These are phyloP conservation scores for Parthenolecanium corni DNA, from an alignment of 2,888 invertebrate species.

Conservation along the genomic window DNA sequence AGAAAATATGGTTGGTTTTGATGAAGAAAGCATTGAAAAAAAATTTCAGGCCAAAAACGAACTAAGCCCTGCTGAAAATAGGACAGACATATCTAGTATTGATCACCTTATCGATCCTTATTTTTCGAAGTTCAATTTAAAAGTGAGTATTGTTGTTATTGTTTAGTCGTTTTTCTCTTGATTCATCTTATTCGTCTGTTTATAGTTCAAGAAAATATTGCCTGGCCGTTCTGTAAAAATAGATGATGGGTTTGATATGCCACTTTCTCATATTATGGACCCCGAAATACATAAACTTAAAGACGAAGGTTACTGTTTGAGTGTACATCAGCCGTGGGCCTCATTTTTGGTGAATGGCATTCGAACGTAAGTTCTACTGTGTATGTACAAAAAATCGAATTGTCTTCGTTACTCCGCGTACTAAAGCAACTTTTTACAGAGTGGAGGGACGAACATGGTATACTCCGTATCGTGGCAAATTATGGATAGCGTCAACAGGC, in stretches of 20 bases:
- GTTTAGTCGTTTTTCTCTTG: background rate
- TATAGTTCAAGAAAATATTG: slow-evolving; percentile 4
- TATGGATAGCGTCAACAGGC: slow-evolving; percentile 86
- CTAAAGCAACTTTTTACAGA: slow-evolving; percentile 39
- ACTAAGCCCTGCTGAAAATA: background rate
- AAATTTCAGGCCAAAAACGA: background rate
- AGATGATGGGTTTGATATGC: background rate
- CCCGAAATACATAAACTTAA: slow-evolving; percentile 65
- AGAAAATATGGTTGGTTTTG: background rate
- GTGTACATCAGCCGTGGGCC: slow-evolving; percentile 95
- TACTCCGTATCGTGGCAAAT: slow-evolving; percentile 73
- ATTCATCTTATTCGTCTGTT: background rate
- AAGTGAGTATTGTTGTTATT: background rate
- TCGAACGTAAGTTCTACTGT: slow-evolving; percentile 57
- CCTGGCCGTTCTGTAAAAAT: background rate
- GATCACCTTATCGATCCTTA: slow-evolving; percentile 16
- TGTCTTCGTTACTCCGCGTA: background rate
- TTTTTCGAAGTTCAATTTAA: background rate
- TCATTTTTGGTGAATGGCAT: slow-evolving; percentile 83
- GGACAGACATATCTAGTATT: background rate
- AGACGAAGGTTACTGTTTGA: slow-evolving; percentile 76
- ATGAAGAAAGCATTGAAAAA: background rate
- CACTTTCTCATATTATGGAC: slow-evolving; percentile 40
- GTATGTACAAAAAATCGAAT: background rate
- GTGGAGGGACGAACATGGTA: slow-evolving; percentile 95